Percentiles rank a stretch among this genome's conserved stretches.
Conservation (phyloP, 1,140 invertebrate species). For the Brachionus rubens region DNA sequence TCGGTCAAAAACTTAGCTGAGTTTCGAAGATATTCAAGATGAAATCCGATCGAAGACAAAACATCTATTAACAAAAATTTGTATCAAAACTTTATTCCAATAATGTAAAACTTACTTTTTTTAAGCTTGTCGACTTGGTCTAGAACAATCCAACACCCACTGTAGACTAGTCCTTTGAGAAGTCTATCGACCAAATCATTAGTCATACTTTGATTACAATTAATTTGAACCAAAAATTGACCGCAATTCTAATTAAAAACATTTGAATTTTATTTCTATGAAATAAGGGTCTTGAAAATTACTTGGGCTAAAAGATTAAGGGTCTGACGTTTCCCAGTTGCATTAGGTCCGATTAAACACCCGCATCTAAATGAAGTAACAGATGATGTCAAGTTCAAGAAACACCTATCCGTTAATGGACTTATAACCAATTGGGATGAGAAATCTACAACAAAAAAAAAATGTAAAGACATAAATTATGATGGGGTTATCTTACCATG, state of each 20-base stretch:
- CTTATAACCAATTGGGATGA: conserved; percentile 50
- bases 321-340: conserved; percentile 57
- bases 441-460: neutral
- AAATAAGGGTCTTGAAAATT: conserved; percentile 52
- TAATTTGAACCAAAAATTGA: conserved; percentile 32
- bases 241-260: conserved; percentile 10
- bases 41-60: conserved; percentile 17
- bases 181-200: neutral
- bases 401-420: conserved; percentile 55
- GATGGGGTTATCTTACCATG: conserved; percentile 50
- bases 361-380: conserved; percentile 55
- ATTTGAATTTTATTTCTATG: conserved; percentile 50
- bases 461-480: neutral
- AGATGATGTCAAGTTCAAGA: conserved; percentile 54
- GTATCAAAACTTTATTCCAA: neutral
- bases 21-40: conserved; percentile 20
- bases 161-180: conserved; percentile 14
- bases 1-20: conserved; percentile 28
- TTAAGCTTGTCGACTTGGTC: neutral
- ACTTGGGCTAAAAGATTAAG: conserved; percentile 55
- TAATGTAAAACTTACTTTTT: too few relatives aligned
- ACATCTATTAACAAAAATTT: conserved; percentile 14
- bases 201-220: neutral
- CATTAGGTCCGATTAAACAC: conserved; percentile 53
- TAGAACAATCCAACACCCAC: conserved; percentile 28